A percentile compares a stretch with the other conserved stretches of the same genome.
These are phyloP conservation scores for Antheraea yamamai DNA, from an alignment of 2,888 invertebrate genomes.

Conservation along the genomic window DNA sequence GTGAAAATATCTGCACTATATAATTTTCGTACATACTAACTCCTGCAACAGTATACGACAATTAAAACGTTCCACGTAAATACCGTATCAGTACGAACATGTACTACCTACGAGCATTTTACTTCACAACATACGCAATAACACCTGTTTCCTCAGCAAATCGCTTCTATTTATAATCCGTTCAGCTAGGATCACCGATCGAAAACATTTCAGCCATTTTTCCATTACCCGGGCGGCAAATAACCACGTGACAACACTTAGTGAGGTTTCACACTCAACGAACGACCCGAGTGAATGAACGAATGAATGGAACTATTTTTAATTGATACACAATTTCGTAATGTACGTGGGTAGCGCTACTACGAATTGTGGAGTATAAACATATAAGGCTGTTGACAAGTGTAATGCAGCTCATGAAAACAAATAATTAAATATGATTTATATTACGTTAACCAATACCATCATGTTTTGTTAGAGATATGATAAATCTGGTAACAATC, in stretches of 20 bases:
- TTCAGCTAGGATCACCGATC: conserved; percentile 30
- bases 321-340: conserved; percentile 24
- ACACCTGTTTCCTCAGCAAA: conserved; percentile 65
- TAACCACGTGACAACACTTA: conserved; percentile 36
- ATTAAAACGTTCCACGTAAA: neutral
- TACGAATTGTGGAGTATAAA: conserved; percentile 21
- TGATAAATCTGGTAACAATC: neutral
- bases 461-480: conserved; percentile 5
- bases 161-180: conserved; percentile 52
- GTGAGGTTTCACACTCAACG: conserved; percentile 45
- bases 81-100: conserved; percentile 32
- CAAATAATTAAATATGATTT: conserved; percentile 7
- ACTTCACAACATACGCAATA: conserved; percentile 42
- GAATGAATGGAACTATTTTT: conserved; percentile 31
- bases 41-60: no score
- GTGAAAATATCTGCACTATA: neutral
- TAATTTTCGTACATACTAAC: no score
- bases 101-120: conserved; percentile 34
- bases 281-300: conserved; percentile 28
- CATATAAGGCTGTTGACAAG: conserved; percentile 6
- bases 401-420: neutral
- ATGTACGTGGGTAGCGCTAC: conserved; percentile 29
- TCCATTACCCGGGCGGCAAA: conserved; percentile 34
- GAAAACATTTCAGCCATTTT: conserved; percentile 50
- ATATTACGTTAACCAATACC: neutral